A percentile compares a stretch with the other conserved stretches of the same genome.
phyloP scores from a whole-genome alignment of 2,113 vertebrate species.

The Cromileptes altivelis region DNA sequence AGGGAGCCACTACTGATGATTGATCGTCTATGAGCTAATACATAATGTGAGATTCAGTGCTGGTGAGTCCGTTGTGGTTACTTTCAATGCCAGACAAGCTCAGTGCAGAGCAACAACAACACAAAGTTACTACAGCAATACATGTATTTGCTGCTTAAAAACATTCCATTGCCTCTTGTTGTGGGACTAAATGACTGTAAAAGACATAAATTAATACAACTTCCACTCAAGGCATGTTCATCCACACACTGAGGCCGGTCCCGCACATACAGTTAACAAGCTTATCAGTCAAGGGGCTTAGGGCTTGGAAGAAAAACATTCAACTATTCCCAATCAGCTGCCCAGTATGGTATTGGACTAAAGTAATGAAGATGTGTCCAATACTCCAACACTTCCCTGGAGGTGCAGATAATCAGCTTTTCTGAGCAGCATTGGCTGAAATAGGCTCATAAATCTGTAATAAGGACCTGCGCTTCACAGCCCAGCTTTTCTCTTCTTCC shows the following conservation, averaged over 20 bases:
- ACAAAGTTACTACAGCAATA: slow-evolving; percentile 12
- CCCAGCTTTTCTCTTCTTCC: slow-evolving; percentile 22
- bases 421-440: slow-evolving; percentile 66
- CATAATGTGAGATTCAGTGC: slow-evolving; percentile 6
- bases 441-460: slow-evolving; percentile 72
- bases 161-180: slow-evolving; percentile 11
- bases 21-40: slow-evolving; percentile 19
- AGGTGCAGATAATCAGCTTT: slow-evolving; percentile 73
- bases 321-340: slow-evolving; percentile 51
- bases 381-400: slow-evolving; percentile 38
- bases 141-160: slow-evolving; percentile 22
- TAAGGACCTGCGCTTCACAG: slow-evolving; percentile 53
- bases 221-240: slow-evolving; percentile 36
- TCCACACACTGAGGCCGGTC: slow-evolving; percentile 26
- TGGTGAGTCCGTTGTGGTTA: slow-evolving; percentile 8
- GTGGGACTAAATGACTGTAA: slow-evolving; percentile 8
- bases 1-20: slow-evolving; percentile 6
- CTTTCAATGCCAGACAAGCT: slow-evolving; percentile 5
- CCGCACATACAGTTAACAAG: slow-evolving; percentile 56
- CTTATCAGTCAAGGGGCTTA: slow-evolving; percentile 64
- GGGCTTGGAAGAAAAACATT: slow-evolving; percentile 40
- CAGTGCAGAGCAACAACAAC: neutral
- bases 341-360: slow-evolving; percentile 25
- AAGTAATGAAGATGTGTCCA: slow-evolving; percentile 61
- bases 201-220: slow-evolving; percentile 24